Base-by-base conservation (phyloP, 2,888 invertebrate species). In the Ditylenchus weischeri region DNA sequence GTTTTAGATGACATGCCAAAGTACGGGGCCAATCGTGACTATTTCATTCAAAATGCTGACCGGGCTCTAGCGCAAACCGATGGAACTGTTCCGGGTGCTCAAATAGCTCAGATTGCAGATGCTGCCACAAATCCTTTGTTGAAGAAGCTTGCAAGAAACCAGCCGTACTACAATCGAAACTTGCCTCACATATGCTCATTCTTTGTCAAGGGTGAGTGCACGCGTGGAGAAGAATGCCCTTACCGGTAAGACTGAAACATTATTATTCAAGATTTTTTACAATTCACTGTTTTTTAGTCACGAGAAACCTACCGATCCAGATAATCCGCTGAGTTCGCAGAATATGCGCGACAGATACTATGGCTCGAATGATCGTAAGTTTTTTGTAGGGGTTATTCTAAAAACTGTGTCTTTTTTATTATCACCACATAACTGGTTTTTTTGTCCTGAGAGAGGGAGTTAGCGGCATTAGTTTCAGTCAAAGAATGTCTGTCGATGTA, bases 121-220 rank as follows among this genome's bases (percentile, higher is more conserved):
- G 90, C 90, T 81, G 90, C 78, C 87, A 90, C 72, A 88, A 85
- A 90, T 75, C 92, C 73, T 81, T 87, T 93, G 78, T 84, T 94
- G 68, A 87, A 91, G 85, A 90, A 93, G 76, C 86, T 94, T 76
- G 93, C 93, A 0, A 87, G 93, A 63, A 93, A 92, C 6, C 90
- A 91, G 57, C 94, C 94, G 0, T 95, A 94, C 84, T 94, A 95
- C 84, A 93, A 93, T 83, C 86, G 94, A 65, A 94, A 94, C 83
- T 87, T 92, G 76, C 93, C 94, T 0, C 94, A 94, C 85, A 92
- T 94, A 62, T 94, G 94, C 84, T 93, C 93, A 0, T 95, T 94
- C 85, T 94, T 93, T 91, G 93, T 94, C n/a, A 95, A 94, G 86
- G 94, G 93, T 1, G 93, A 94, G 84, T 94, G 94, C 84, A 89